phyloP scores from a whole-genome alignment of 1,140 invertebrate genomes.

The Leguminivora glycinivorella region DNA sequence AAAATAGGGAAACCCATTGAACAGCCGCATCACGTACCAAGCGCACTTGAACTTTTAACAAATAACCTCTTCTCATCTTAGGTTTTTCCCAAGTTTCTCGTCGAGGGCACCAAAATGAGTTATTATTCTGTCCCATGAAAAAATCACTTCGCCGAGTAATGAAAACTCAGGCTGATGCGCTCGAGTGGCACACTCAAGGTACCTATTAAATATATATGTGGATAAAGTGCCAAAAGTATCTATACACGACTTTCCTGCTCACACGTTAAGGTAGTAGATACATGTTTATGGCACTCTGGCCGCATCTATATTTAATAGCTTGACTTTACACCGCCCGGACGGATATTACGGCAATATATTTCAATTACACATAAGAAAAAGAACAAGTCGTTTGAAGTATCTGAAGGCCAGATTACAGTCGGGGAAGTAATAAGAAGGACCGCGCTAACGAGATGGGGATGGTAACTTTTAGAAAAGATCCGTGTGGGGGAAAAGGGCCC shows the following conservation, averaged over 20 bases:
- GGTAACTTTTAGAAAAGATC: conserved; percentile 66
- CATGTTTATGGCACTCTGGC: too few species aligned
- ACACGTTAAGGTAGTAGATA: too few species aligned
- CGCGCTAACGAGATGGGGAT: conserved; percentile 63
- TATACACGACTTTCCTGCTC: too few species aligned
- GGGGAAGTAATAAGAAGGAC: conserved; percentile 71
- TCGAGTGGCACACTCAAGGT: too few species aligned
- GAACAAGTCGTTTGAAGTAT: conserved; percentile 77
- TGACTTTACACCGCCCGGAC: conserved; percentile 61
- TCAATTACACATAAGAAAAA: conserved; percentile 79
- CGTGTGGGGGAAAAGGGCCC: conserved; percentile 49
- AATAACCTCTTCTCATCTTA: conserved; percentile 44
- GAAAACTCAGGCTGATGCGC: conserved; percentile 73
- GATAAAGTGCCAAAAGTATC: too few species aligned
- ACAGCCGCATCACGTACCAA: conserved; percentile 16
- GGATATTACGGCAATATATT: conserved; percentile 79
- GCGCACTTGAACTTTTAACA: conserved; percentile 45
- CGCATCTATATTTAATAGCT: too few species aligned
- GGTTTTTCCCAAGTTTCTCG: conserved; percentile 54
- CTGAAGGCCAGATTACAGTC: conserved; percentile 74
- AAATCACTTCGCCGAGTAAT: conserved; percentile 74
- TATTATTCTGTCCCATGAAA: conserved; percentile 72
- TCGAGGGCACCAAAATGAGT: conserved; percentile 68
- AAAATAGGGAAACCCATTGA: neutral
- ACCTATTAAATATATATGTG: too few species aligned